Evolutionary conservation across 2,113 vertebrate genomes (phyloP).

Genomic region (Coracopsis vasa): DNA sequence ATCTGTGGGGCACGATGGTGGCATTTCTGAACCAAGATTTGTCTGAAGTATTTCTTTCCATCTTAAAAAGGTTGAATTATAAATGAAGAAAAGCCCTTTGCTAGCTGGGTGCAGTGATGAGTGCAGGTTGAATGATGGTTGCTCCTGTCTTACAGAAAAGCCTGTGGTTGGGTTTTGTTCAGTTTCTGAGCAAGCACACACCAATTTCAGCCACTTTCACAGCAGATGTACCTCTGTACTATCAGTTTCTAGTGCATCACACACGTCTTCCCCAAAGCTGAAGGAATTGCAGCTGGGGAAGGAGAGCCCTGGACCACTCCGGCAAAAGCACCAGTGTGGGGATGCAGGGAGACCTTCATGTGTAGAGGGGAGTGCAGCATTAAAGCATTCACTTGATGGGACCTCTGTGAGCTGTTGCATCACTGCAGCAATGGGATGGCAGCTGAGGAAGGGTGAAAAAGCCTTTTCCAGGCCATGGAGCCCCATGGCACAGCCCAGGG

Average conservation of each 20-base stretch:
- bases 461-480: neutral
- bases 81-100: neutral
- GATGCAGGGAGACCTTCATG: neutral
- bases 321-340: neutral
- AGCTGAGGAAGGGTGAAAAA: neutral
- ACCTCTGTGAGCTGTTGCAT: neutral
- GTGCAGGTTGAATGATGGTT: neutral
- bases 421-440: neutral
- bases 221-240: neutral
- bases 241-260: neutral
- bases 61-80: neutral
- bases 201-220: neutral
- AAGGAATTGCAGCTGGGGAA: neutral
- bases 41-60: neutral
- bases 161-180: rapidly evolving
- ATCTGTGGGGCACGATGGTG: rapidly evolving
- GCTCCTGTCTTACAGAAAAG: neutral
- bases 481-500: neutral
- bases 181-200: neutral
- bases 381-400: neutral
- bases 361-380: rapidly evolving
- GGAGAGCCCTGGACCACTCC: neutral
- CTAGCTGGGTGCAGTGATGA: neutral
- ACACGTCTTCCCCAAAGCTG: neutral
- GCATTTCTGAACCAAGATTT: neutral